phyloP scores from a whole-genome alignment of 37 sponge, comb jelly and placozoan genomes.

The Diacarnus erythraeanus region DNA sequence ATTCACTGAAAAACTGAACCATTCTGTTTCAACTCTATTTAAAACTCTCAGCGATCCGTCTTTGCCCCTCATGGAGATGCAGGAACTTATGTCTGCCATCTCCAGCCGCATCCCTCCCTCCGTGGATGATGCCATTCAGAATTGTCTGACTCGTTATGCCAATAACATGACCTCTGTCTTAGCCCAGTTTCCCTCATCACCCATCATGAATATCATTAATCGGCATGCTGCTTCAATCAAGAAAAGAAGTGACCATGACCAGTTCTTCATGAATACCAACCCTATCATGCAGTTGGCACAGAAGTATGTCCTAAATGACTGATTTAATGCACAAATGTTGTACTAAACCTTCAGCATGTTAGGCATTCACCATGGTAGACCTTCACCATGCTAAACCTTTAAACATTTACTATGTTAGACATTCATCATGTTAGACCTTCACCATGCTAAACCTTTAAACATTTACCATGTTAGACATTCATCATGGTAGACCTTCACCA shows the following conservation, averaged over 20 bases:
- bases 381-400: no score
- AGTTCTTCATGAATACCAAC: conserved; percentile 80
- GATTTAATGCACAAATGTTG: no score
- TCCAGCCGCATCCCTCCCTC: conserved; percentile 69
- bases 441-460: no score
- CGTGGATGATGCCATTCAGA: conserved; percentile 75
- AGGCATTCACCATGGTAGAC: no score
- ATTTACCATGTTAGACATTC: no score
- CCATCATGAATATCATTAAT: conserved; percentile 79
- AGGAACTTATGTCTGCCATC: conserved; percentile 84
- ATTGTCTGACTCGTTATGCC: conserved; percentile 69
- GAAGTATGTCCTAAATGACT: conserved; percentile 45
- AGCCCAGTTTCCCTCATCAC: conserved; percentile 80
- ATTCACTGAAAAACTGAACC: conserved; percentile 28
- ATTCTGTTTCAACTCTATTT: conserved; percentile 18
- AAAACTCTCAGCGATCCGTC: conserved; percentile 56
- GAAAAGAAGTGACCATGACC: conserved; percentile 65
- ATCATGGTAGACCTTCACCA: no score
- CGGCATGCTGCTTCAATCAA: conserved; percentile 59
- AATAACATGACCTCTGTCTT: conserved; percentile 87
- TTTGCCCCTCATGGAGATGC: conserved; percentile 74
- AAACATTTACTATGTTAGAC: no score
- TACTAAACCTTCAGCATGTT: no score
- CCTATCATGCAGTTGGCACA: conserved; percentile 69
- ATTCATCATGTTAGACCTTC: no score